phyloP scores from a whole-genome alignment of 2,113 vertebrate genomes.

The Oryctolagus cuniculus region mOryCun1.1 NC_091443.1:98633501-98634000 shows the following conservation, averaged over 20 bases:
- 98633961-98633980: rapidly evolving
- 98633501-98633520: neutral
- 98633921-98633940: neutral
- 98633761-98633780: neutral
- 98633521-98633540: neutral
- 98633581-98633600: neutral
- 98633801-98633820: neutral
- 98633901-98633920: neutral
- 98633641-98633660: neutral
- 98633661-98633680: neutral
- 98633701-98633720: neutral
- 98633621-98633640: neutral
- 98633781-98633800: neutral
- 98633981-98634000: neutral
- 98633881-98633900: neutral
- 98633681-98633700: neutral
- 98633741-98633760: neutral
- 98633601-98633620: neutral
- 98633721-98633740: neutral
- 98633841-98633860: neutral
- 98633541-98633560: neutral
- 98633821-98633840: neutral
- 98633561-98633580: too few species aligned
- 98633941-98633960: rapidly evolving
- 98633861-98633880: neutral